Evolutionary conservation across 2,888 invertebrate genomes (phyloP), one percentile per base, ranked within the genome.

Genomic region (Troglohyphantes excavatus): DNA sequence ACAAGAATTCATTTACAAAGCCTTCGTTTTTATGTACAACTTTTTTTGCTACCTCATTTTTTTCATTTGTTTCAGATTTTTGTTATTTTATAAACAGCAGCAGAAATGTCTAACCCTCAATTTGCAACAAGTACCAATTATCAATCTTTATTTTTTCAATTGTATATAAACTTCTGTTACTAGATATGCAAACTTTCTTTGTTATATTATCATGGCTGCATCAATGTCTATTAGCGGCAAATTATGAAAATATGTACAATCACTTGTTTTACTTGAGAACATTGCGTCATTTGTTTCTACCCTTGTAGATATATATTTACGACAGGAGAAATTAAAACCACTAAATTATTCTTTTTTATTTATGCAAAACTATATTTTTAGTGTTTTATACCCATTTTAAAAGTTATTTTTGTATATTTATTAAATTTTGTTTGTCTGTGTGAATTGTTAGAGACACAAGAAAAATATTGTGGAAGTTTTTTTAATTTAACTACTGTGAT

Each of bases 41-140:
- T 63, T 53, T 84, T 53, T 75, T 84, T 76, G 76, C 84, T 85
- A 85, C 84, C 84, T 85, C 84, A 85, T 85, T 85, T 85, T 81
- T 83, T 73, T 65, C 65, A 72, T 19, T 83, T 26, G 53, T 21
- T 72, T 72, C 39, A 65, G 17, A 78, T 26, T 19, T 43, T 78
- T 43, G 21, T 63, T 65, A 43, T 75, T 61, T 29, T 46, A 17
- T 75, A 23, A 43, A 43, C 33, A 68, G 33, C 17, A n/a, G 27
- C 26, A 65, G 21, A 61, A 26, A 23, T 17, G 17, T 79, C 19
- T 43, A 17, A 65, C 26, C 21, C 43, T 53, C 29, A 63, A 65
- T 19, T 21, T 33, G 33, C 9, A n/a, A 68, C 5, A 68, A 29
- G 19, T 19, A 19, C 33, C n/a, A 19, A 68, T 26, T 65, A 26